Evolutionary conservation across 2,797 vertebrate species (phyloP).

Genomic region (Acanthopagrus latus): DNA sequence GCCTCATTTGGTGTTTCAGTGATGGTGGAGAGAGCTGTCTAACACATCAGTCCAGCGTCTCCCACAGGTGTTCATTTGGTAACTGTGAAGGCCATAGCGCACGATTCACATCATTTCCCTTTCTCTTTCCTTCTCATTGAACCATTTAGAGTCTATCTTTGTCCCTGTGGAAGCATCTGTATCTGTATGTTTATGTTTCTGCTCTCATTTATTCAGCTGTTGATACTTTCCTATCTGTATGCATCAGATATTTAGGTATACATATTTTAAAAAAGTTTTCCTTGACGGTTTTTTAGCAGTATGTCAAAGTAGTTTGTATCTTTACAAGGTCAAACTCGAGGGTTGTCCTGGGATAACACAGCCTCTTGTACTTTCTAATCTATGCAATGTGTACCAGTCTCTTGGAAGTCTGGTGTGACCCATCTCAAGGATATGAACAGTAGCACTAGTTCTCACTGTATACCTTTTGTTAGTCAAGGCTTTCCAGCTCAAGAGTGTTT

Average conservation of each 20-base stretch:
- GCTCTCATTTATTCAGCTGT: background rate
- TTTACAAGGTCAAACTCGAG: conserved; percentile 40
- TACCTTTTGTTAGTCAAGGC: conserved; percentile 25
- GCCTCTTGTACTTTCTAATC: conserved; percentile 45
- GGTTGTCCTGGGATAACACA: conserved; percentile 28
- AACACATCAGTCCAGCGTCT: background rate
- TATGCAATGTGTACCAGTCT: conserved; percentile 47
- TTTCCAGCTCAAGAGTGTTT: conserved; percentile 17
- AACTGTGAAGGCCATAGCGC: background rate
- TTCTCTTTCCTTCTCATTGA: background rate
- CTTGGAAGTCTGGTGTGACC: conserved; percentile 28
- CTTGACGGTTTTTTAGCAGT: background rate
- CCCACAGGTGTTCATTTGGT: conserved; percentile 4
- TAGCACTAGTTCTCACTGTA: conserved; percentile 20
- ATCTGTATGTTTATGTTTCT: background rate
- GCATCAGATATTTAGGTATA: background rate
- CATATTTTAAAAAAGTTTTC: background rate
- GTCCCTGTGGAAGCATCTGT: background rate
- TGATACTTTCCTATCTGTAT: background rate
- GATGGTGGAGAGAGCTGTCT: background rate
- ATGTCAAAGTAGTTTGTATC: conserved; percentile 23
- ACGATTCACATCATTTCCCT: conserved; percentile 1
- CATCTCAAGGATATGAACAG: conserved; percentile 39
- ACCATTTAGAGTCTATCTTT: background rate
- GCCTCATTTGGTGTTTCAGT: background rate